Base-by-base conservation (phyloP, 2,888 invertebrate species). In the Drosophila greeni region DNA sequence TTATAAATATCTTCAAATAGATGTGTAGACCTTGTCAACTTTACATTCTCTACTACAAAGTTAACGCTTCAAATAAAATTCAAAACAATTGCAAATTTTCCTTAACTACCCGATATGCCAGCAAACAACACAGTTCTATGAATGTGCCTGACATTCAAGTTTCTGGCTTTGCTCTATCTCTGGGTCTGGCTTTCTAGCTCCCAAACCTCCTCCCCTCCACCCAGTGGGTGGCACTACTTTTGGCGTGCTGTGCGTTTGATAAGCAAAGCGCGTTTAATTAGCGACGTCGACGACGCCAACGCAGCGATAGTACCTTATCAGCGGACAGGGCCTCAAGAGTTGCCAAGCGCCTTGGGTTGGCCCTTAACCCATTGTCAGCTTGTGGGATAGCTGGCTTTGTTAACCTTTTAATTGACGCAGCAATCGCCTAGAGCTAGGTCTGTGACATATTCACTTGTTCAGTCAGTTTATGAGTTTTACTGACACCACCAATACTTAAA, bases 201-300 rank as follows among this genome's bases (percentile, higher is more conserved):
- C 52, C 9, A 23, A 3, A 9, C 37, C 16, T 39, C 20, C 29
- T 31, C 33, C 34, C 14, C 16, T 23, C 52, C 24, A 7, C 48
- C 47, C 56, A 67, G 75, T 70, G 75, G 66, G 57, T 64, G 62
- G 51, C 66, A 31, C 64, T 61, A 60, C 47, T 45, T 62, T 54
- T 20, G 31, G 61, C 57, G 52, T 61, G 76, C 70, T 80, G 78
- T 68, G 72, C 57, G 74, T 76, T 67, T 79, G 83, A 79, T 84
- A 84, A 84, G 65, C 68, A 65, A 70, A 84, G 67, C 72, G 82
- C 68, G 68, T 84, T 84, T 82, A 84, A 79, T 79, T 84, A 84
- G 74, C 74, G 65, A 69, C 68, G 66, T 58, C 59, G 59, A 45
- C 58, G 53, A 29, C 55, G 31, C 37, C 61, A 62, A 48, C 64